These are phyloP conservation scores for Desoria tigrina DNA, from an alignment of 2,888 invertebrate genomes.

Conservation along the genomic window DNA sequence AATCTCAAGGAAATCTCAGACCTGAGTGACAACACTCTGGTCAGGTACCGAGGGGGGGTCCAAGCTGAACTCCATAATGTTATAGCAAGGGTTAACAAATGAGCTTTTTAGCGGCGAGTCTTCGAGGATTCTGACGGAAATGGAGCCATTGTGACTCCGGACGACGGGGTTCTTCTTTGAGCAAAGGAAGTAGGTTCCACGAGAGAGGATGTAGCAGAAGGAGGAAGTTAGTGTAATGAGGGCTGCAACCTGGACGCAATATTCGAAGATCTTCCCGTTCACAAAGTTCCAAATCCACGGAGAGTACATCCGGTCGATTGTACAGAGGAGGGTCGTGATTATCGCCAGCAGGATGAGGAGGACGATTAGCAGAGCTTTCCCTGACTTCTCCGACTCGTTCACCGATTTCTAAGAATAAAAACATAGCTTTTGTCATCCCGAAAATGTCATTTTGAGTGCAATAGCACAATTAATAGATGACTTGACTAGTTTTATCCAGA, in stretches of 20 bases:
- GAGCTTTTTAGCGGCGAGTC: constrained; percentile 14
- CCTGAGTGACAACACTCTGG: constrained; percentile 9
- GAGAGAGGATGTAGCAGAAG: constrained; percentile 37
- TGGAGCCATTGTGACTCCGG: background rate
- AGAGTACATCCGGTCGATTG: constrained; percentile 41
- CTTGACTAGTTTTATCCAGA: no score
- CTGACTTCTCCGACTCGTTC: constrained; percentile 24
- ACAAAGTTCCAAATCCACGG: constrained; percentile 44
- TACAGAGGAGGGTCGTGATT: constrained; percentile 34
- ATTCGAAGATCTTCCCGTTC: constrained; percentile 40
- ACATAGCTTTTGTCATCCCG: background rate
- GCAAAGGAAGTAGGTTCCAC: constrained; percentile 33
- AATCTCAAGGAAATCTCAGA: no score
- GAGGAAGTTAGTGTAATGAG: constrained; percentile 36
- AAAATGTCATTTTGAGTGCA: background rate
- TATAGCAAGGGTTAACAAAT: constrained; percentile 18
- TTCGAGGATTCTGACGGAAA: background rate
- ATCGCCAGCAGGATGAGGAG: constrained; percentile 43
- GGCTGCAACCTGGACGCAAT: constrained; percentile 46
- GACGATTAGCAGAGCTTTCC: constrained; percentile 40
- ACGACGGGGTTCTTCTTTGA: constrained; percentile 24
- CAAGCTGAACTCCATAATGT: constrained; percentile 14
- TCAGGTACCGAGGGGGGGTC: background rate
- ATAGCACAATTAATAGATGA: no score
- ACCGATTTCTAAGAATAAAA: constrained; percentile 2